A percentile compares a stretch with the other conserved stretches of the same genome.
phyloP scores from a whole-genome alignment of 2,888 invertebrate genomes.

The Synanthedon vespiformis region DNA sequence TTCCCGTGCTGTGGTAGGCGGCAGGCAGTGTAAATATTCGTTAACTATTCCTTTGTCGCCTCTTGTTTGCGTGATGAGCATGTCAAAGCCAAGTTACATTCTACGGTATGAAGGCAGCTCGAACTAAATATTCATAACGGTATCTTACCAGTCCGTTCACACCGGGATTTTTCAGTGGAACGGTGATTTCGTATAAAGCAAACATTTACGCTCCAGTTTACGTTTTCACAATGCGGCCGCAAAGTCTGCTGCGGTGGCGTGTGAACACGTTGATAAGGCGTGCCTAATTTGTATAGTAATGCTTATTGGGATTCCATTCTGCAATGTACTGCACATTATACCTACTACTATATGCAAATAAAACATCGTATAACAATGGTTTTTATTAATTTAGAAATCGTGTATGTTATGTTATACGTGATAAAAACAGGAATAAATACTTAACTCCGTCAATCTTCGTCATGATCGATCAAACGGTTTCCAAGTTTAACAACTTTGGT shows the following conservation, averaged over 20 bases:
- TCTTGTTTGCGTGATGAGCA: conserved; percentile 31
- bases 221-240: neutral
- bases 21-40: conserved; percentile 32
- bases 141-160: neutral
- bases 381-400: too few relatives aligned
- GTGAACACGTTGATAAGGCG: neutral
- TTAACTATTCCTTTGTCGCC: conserved; percentile 54
- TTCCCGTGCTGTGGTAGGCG: neutral
- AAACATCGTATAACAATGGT: too few relatives aligned
- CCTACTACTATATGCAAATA: too few relatives aligned
- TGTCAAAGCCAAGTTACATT: conserved; percentile 23
- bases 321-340: too few relatives aligned
- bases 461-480: too few relatives aligned
- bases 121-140: neutral
- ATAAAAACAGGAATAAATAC: too few relatives aligned
- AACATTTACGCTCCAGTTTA: neutral
- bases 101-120: conserved; percentile 5
- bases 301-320: too few relatives aligned
- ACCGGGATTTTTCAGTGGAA: neutral
- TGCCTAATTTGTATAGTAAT: too few relatives aligned
- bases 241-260: neutral
- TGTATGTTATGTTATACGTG: too few relatives aligned
- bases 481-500: too few relatives aligned
- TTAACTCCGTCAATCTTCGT: too few relatives aligned
- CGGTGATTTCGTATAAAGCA: neutral